phyloP scores from a whole-genome alignment of 2,113 vertebrate species.

The Leptobrachium ailaonicum region DNA sequence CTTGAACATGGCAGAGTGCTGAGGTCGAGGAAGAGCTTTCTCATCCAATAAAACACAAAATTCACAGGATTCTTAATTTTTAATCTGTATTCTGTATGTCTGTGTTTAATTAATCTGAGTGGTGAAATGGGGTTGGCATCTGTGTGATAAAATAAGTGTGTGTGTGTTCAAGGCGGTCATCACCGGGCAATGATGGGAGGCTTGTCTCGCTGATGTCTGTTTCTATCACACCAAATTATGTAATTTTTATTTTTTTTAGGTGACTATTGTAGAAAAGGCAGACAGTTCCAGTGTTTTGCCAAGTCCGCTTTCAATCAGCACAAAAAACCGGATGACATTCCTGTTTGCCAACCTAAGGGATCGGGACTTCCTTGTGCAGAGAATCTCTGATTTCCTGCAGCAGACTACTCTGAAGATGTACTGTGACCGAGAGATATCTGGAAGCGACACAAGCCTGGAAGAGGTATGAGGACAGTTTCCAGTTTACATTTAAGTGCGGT shows the following conservation, averaged over 20 bases:
- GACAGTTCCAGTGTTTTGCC: slow-evolving; percentile 95
- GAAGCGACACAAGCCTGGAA: slow-evolving; percentile 87
- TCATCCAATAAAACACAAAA: no score
- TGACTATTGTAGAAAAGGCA: slow-evolving; percentile 97
- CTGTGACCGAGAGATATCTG: slow-evolving; percentile 81
- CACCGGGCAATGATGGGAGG: no score
- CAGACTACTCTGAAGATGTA: slow-evolving; percentile 92
- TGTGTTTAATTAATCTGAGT: no score
- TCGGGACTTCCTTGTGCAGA: slow-evolving; percentile 93
- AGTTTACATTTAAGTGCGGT: no score
- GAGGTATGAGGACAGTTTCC: slow-evolving; percentile 71
- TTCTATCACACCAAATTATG: neutral
- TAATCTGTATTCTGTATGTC: no score
- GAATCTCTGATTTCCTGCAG: slow-evolving; percentile 96
- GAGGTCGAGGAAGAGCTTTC: no score
- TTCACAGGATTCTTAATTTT: no score
- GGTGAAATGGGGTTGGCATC: no score
- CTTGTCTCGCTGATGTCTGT: no score
- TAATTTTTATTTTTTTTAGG: slow-evolving; percentile 64
- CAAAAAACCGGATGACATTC: slow-evolving; percentile 97
- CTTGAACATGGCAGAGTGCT: no score
- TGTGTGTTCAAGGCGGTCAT: no score
- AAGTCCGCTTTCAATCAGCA: slow-evolving; percentile 95
- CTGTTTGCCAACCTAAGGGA: slow-evolving; percentile 97
- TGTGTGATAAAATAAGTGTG: no score